Evolutionary conservation across 1,140 invertebrate genomes (phyloP), one percentile per base, ranked within the genome.

Genomic region (Mizuhopecten yessoensis): DNA sequence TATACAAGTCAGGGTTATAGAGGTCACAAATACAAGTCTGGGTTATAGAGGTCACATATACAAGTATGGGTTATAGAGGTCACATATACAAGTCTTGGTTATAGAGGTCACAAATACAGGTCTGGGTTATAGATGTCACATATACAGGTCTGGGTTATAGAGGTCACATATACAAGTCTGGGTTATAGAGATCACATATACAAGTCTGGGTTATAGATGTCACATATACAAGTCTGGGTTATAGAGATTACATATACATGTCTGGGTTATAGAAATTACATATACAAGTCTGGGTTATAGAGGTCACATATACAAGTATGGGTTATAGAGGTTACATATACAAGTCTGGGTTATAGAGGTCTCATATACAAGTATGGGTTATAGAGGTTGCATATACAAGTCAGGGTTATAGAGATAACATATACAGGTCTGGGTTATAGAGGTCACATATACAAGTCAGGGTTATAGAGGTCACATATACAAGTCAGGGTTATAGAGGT

Each of bases 391-490:
- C 45, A 5, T 29, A 75, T 11, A 29, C 23, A 29, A 5, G 57
- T 75, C 57, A 29, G 0, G 23, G 23, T 75, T 75, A 75, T 75
- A 75, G 57, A 29, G 15, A n/a, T 75, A 23, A 75, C 23, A 29
- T 75, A 5, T 75, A 29, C 57, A 29, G 57, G 57, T 75, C 57
- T 29, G 23, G 23, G 57, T 75, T 75, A 75, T n/a, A 29, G 57
- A 75, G 57, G 57, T 75, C 57, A 75, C 57, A 29, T 75, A 29
- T 75, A 75, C 57, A 29, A n/a, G 57, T 75, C 57, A 29, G 23
- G 23, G 57, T 75, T 75, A 75, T 75, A 75, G 57, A 75, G 57
- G 57, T 75, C n/a, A 75, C 57, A 29, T 75, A 29, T 75, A 75
- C 23, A 29, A 5, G 57, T 75, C 57, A 9, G 5, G 2, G 57